phyloP scores from a whole-genome alignment of 92 coral and sea anemone genomes.

The Epizoanthus rinbou region DNA sequence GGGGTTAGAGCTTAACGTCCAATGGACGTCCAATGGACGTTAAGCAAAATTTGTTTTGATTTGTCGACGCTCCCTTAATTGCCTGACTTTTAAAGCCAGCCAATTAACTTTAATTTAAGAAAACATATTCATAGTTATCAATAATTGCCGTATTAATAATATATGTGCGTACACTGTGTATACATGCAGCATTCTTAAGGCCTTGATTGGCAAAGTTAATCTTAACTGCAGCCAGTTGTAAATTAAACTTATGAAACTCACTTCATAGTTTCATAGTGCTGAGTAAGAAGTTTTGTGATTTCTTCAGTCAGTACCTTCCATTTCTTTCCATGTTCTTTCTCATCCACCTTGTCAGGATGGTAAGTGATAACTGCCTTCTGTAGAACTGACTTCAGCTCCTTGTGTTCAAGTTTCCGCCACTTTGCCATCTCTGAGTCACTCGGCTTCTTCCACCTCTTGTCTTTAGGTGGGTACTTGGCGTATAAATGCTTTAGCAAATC shows the following conservation, averaged over 20 bases:
- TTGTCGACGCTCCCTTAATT: no score
- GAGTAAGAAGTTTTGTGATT: constrained; percentile 70
- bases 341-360: constrained; percentile 84
- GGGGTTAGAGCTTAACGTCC: no score
- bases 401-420: constrained; percentile 44
- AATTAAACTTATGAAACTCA: background rate
- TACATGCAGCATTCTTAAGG: no score
- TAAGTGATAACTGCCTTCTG: constrained; percentile 59
- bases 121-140: no score
- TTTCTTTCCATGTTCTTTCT: constrained; percentile 69
- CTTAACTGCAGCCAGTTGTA: no score
- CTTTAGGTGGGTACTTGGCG: constrained; percentile 72
- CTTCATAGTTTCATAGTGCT: constrained; percentile 64
- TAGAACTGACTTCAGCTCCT: constrained; percentile 53
- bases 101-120: no score
- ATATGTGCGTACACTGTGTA: no score
- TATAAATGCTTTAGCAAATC: constrained; percentile 63
- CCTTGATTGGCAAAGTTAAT: no score
- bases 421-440: constrained; percentile 55
- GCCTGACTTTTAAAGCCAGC: no score
- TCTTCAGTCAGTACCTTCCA: constrained; percentile 88
- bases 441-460: constrained; percentile 62
- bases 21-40: no score
- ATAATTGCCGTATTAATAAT: no score
- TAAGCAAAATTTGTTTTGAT: no score